Evolutionary conservation across 2,888 invertebrate species (phyloP).

Genomic region (Drosophila limbata): DNA sequence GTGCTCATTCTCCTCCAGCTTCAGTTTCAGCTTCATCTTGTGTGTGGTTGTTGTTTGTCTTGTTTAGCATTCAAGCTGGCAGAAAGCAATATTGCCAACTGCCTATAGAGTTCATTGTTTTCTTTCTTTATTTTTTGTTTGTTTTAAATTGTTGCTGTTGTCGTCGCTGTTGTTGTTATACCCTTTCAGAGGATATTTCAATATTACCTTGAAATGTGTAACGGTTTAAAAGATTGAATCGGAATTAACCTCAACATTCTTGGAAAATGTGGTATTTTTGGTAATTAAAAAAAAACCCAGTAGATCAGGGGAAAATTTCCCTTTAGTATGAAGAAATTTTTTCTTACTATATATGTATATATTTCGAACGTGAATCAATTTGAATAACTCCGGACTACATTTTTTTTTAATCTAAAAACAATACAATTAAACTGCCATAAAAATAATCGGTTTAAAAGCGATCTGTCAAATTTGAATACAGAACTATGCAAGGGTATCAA

Average conservation of each 20-base stretch:
- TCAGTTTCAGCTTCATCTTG: conserved; percentile 16
- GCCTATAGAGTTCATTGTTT: conserved; percentile 56
- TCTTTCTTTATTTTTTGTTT: conserved; percentile 36
- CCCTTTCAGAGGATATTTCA: conserved; percentile 1
- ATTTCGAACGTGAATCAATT: too few species aligned
- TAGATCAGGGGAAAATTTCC: too few species aligned
- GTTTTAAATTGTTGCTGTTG: conserved; percentile 13
- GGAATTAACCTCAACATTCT: too few species aligned
- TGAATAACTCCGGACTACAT: too few species aligned
- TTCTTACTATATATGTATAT: too few species aligned
- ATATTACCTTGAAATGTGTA: background rate
- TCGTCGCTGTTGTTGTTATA: background rate
- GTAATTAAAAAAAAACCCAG: too few species aligned
- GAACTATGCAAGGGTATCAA: background rate
- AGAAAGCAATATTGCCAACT: conserved; percentile 48
- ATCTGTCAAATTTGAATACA: too few species aligned
- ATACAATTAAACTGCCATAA: too few species aligned
- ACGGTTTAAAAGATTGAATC: background rate
- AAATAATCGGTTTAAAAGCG: too few species aligned
- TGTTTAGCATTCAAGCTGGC: conserved; percentile 65
- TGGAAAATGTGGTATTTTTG: too few species aligned
- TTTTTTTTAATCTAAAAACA: too few species aligned
- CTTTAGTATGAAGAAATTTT: too few species aligned
- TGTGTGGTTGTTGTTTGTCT: conserved; percentile 28
- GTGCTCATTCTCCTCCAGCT: conserved; percentile 5